Percentiles rank a stretch among this genome's conserved stretches.
phyloP scores from a whole-genome alignment of 1,140 invertebrate species.

The Atopsyche davidsoni region DNA sequence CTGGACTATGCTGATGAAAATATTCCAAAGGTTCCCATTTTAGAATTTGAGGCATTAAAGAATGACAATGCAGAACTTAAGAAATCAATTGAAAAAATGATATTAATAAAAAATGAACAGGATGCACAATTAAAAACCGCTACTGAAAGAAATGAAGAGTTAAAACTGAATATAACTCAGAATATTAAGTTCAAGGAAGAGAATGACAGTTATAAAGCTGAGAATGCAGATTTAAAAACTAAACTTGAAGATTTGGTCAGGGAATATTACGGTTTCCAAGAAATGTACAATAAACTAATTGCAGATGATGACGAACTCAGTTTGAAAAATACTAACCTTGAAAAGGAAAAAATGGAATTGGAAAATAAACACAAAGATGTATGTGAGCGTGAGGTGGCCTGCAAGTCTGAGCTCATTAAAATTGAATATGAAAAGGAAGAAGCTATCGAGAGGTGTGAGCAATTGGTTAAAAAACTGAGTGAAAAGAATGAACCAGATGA shows the following conservation, averaged over 20 bases:
- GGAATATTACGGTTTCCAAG: slow-evolving; percentile 25
- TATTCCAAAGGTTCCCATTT: slow-evolving; percentile 3
- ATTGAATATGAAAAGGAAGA: slow-evolving; percentile 25
- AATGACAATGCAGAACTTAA: slow-evolving; percentile 33
- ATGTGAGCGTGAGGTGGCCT: slow-evolving; percentile 9
- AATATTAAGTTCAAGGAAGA: slow-evolving; percentile 12
- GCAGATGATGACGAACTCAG: slow-evolving; percentile 16
- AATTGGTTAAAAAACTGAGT: slow-evolving; percentile 17
- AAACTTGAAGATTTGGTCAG: slow-evolving; percentile 29
- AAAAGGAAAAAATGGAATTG: slow-evolving; percentile 17
- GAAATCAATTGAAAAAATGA: slow-evolving; percentile 28
- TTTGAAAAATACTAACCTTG: slow-evolving; percentile 5
- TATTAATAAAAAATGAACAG: slow-evolving; percentile 17
- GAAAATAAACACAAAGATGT: slow-evolving; percentile 13
- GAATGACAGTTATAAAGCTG: slow-evolving; percentile 6
- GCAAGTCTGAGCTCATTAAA: slow-evolving; percentile 24
- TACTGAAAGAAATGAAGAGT: slow-evolving; percentile 7
- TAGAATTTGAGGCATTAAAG: slow-evolving; percentile 21
- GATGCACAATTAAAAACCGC: slow-evolving; percentile 5
- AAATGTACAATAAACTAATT: slow-evolving; percentile 16
- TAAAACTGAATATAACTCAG: slow-evolving; percentile 26
- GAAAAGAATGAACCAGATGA: slow-evolving; percentile 6
- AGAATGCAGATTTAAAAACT: slow-evolving; percentile 25
- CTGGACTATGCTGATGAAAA: slow-evolving; percentile 10
- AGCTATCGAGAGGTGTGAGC: slow-evolving; percentile 22